Base-by-base conservation (phyloP, 2,797 vertebrate species). In the Microctenopoma steveboyesi region DNA sequence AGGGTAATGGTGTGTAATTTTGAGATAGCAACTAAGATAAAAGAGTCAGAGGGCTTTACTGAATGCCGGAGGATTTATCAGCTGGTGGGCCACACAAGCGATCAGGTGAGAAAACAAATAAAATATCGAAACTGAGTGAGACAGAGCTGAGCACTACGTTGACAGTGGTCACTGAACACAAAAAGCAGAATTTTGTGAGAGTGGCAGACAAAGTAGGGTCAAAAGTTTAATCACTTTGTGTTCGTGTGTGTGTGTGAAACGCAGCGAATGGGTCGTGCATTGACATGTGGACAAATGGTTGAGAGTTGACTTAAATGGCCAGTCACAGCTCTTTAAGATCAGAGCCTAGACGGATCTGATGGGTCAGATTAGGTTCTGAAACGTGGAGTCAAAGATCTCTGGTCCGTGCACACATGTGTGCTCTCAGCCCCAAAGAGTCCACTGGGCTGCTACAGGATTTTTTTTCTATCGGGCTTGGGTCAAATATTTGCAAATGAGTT, bases 191-290 rank as follows among this genome's bases (percentile, higher is more conserved):
- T 76, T 86, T 85, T 57, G 81, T 81, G 78, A 86, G 61, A 58
- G 43, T 60, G 84, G 69, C 72, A 72, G 76, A 85, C 55, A 4
- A n/a, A 42, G 46, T 18, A 7, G 81, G 91, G 90, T 93, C 91
- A 92, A 88, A 90, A 87, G 90, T 93, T 87, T 83, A 90, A 89
- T 80, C 81, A 78, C 14, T 22, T 70, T 42, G 43, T 64, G 72
- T 66, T 68, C 69, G 81, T 71, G 70, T 49, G 28, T 49, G 28
- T 39, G 33, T 15, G 39, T 40, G 39, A 61, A 62, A 74, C 78
- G 65, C 6, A 18, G 63, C 7, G n/a, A 70, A 69, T n/a, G 59
- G 59, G 59, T 73, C 60, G 79, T 22, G 73, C 70, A 81, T 81
- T 77, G 85, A 80, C 78, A 85, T 9, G 54, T 27, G 62, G 90